Base-by-base conservation (phyloP, 2,113 vertebrate species). In the Ameiurus melas region DNA sequence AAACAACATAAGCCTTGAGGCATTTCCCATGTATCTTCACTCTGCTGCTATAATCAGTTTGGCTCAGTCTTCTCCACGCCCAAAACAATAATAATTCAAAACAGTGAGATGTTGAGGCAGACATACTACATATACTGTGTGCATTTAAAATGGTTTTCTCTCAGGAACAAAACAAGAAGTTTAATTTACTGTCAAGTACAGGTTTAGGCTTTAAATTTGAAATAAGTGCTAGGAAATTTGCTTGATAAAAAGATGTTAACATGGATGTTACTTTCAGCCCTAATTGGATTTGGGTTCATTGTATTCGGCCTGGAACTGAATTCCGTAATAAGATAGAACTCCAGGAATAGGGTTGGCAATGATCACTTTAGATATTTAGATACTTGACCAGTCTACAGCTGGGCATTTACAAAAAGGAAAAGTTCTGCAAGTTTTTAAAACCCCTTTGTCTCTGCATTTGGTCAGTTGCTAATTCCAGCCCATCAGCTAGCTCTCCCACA, bases 31-130 rank as follows among this genome's bases (percentile, higher is more conserved):
- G 81, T 83, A 89, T 88, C 86, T 89, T 79, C 55, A 84, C 71
- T 71, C 53, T 80, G 82, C 43, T 88, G 53, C 39, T 71, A 87
- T 84, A 79, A 88, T 88, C 89, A 71, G 86, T 89, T 85, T 86
- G 64, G 66, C 85, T 79, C 84, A 64, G 82, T 80, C 53, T 88
- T 87, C 36, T 88, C 70, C 77, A 84, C 36, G 71, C 82, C 36
- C 47, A 47, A 47, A 47, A 47, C 47, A 47, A 47, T 47, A 47
- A 70, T 91, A 84, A 68, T 84, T 89, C 84, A 73, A 86, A 88
- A 84, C 43, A 27, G 47, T 80, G 73, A 89, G 87, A 86, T 81
- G 79, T 73, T 83, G 33, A 6, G 53, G 68, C 55, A 78, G 70
- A 60, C 58, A 17, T 33, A 27, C 22, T 22, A 36, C 77, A 83